phyloP scores from a whole-genome alignment of 2,113 vertebrate species.

The Pavo muticus region DNA sequence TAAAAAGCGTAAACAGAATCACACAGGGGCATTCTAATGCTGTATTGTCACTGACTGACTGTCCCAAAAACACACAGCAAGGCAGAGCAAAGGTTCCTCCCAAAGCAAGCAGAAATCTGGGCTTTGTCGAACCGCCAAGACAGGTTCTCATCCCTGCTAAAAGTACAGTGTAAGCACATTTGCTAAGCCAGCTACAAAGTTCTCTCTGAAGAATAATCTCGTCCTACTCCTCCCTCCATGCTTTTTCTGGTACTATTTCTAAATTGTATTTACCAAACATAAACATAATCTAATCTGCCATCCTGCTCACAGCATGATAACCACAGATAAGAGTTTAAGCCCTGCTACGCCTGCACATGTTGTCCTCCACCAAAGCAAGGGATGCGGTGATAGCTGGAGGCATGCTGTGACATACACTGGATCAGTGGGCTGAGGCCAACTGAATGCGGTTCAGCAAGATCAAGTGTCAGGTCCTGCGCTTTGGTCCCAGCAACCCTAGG shows the following conservation, averaged over 20 bases:
- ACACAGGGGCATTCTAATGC: accelerated
- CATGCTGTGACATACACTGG: background rate
- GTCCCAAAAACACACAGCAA: background rate
- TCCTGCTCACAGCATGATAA: background rate
- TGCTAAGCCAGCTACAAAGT: background rate
- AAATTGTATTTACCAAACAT: background rate
- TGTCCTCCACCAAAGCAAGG: background rate
- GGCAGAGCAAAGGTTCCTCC: background rate
- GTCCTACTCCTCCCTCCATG: background rate
- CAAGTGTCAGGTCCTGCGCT: no score
- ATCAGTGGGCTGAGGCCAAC: no score
- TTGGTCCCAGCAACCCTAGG: no score
- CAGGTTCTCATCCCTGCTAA: background rate
- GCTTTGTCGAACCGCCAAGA: background rate
- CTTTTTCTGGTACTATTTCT: background rate
- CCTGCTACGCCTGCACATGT: background rate
- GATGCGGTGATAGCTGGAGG: background rate
- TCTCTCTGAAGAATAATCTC: background rate
- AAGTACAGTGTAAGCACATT: background rate
- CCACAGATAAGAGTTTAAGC: accelerated
- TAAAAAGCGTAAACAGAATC: accelerated
- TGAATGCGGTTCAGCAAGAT: no score
- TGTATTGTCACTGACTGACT: background rate
- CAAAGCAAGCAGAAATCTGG: background rate
- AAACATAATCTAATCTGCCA: background rate